phyloP scores from a whole-genome alignment of 2,797 vertebrate species.

The Schizopygopsis pylzovi region DNA sequence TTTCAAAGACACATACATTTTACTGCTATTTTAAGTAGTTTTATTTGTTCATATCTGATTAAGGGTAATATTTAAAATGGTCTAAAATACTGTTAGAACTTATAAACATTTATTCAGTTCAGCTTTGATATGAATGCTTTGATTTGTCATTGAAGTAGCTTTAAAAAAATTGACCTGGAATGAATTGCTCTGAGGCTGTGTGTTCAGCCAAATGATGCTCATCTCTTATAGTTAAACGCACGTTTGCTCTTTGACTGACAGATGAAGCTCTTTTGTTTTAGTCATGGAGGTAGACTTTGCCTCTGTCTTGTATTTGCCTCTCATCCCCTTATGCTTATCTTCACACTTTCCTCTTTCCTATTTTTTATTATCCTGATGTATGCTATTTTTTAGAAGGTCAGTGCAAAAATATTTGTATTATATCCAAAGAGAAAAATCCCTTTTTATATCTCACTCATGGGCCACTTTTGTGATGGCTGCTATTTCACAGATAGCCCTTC shows the following conservation, averaged over 20 bases:
- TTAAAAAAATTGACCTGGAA: background rate
- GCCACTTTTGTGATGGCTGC: background rate
- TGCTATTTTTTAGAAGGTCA: constrained; percentile 23
- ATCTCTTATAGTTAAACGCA: constrained; percentile 1
- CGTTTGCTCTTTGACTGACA: background rate
- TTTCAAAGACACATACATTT: background rate
- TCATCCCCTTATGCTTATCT: background rate
- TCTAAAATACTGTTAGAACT: background rate
- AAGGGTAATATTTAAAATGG: background rate
- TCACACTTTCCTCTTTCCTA: background rate
- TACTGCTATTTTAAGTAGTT: background rate
- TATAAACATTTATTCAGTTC: background rate
- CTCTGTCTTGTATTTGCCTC: background rate
- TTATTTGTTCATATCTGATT: background rate
- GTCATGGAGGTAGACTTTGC: constrained; percentile 1
- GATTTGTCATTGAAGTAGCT: background rate
- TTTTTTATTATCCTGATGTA: constrained; percentile 10
- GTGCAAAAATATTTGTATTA: constrained; percentile 13
- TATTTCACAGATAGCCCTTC: constrained; percentile 4
- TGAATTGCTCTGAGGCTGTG: background rate
- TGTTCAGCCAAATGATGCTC: constrained; percentile 14
- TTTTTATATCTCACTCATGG: background rate
- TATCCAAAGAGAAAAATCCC: constrained; percentile 5
- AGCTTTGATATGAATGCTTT: background rate
- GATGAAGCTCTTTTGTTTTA: background rate